Conservation (phyloP, 2,113 vertebrate genomes). For the Embiotoca jacksoni region DNA sequence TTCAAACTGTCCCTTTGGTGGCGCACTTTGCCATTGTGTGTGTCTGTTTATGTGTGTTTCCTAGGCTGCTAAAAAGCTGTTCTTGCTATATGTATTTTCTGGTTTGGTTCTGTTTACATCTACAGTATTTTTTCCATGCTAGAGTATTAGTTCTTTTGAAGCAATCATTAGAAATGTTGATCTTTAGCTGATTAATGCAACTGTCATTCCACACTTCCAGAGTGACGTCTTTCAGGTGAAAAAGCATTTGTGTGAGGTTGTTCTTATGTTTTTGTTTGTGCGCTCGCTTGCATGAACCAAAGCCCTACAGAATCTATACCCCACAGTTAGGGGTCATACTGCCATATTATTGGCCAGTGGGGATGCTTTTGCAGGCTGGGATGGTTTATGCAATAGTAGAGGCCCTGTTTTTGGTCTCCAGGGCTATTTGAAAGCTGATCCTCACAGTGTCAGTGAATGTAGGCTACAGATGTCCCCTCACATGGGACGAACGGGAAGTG, state of each 20-base stretch:
- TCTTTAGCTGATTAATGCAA: slow-evolving; percentile 51
- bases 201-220: slow-evolving; percentile 49
- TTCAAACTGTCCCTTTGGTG: slow-evolving; percentile 15
- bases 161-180: slow-evolving; percentile 43
- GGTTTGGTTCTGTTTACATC: slow-evolving; percentile 10
- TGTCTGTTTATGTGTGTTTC: not conserved
- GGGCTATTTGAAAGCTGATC: slow-evolving; percentile 74
- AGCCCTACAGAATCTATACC: slow-evolving; percentile 27
- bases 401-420: slow-evolving; percentile 49
- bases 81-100: slow-evolving; percentile 44
- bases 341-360: slow-evolving; percentile 47
- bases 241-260: slow-evolving; percentile 16
- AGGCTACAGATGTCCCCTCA: slow-evolving; percentile 61
- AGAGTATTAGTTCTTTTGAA: slow-evolving; percentile 30
- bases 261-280: slow-evolving; percentile 27
- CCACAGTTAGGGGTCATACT: slow-evolving; percentile 54
- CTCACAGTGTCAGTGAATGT: slow-evolving; percentile 50
- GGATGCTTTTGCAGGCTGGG: slow-evolving; percentile 39
- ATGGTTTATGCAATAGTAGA: slow-evolving; percentile 54
- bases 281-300: slow-evolving; percentile 37
- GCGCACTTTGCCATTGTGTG: slow-evolving; percentile 1
- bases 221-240: slow-evolving; percentile 28
- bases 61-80: slow-evolving; percentile 16
- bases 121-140: slow-evolving; percentile 26
- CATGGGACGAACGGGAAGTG: slow-evolving; percentile 40